phyloP scores from a whole-genome alignment of 23 tunicate genomes.

The Oikopleura dioica region DNA sequence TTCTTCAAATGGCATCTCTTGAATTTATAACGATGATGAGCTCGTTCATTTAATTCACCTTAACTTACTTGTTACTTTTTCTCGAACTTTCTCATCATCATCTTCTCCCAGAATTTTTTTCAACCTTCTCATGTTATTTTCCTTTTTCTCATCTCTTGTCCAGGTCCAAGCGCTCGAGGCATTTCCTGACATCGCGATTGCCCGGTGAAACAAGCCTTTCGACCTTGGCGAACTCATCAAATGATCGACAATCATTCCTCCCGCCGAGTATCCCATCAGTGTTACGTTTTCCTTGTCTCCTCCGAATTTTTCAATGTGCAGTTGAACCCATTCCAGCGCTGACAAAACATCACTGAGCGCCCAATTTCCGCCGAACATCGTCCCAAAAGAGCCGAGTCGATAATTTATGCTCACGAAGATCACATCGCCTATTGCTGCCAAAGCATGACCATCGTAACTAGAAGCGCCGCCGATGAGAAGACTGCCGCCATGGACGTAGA shows the following conservation, averaged over 20 bases:
- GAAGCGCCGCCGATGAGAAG: neutral
- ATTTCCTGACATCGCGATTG: neutral
- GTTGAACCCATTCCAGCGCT: neutral
- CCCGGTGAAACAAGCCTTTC: neutral
- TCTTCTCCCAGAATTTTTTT: too few species aligned
- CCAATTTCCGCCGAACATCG: neutral
- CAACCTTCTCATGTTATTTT: too few species aligned
- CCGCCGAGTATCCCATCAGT: neutral
- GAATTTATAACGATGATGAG: too few species aligned
- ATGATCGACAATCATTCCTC: neutral
- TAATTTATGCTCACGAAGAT: neutral
- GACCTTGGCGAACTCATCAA: neutral
- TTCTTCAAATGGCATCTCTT: too few species aligned
- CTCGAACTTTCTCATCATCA: too few species aligned
- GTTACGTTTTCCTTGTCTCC: neutral
- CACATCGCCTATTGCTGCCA: neutral
- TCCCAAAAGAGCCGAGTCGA: neutral
- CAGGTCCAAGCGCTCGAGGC: neutral
- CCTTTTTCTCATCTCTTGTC: too few species aligned
- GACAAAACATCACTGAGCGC: neutral
- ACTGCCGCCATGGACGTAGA: neutral
- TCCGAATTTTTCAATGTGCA: neutral
- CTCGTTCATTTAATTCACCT: too few species aligned
- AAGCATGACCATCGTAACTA: neutral
- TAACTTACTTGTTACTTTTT: too few species aligned